phyloP scores from a whole-genome alignment of 2,888 invertebrate species.

The Drosophila lutescens region DNA sequence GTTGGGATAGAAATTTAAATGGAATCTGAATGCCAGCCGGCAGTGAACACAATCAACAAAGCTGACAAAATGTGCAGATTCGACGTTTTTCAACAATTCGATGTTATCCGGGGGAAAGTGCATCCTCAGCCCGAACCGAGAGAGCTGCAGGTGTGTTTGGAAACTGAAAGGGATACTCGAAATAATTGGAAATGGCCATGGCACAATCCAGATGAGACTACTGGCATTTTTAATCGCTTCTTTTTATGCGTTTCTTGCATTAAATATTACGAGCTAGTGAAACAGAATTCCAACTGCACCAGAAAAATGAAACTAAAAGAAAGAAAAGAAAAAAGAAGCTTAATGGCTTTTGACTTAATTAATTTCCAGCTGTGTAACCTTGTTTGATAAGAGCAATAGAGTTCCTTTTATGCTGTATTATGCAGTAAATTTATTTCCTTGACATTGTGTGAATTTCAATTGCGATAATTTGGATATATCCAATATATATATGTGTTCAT shows the following conservation, averaged over 20 bases:
- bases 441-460: background rate
- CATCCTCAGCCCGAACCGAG: background rate
- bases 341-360: conserved; percentile 35
- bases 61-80: conserved; percentile 20
- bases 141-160: background rate
- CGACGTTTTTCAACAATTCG: conserved; percentile 5
- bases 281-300: conserved; percentile 17
- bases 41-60: conserved; percentile 8
- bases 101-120: conserved; percentile 4
- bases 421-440: background rate
- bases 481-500: too few species aligned
- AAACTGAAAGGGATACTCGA: background rate
- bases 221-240: background rate
- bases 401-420: background rate
- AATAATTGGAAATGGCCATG: conserved; percentile 21
- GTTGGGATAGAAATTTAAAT: conserved; percentile 17
- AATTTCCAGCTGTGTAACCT: conserved; percentile 6
- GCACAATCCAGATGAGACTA: background rate
- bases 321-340: background rate
- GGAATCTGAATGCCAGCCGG: conserved; percentile 6
- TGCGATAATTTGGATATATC: background rate
- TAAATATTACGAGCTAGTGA: background rate
- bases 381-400: background rate
- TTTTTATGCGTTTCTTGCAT: background rate
- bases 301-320: background rate